Evolutionary conservation across 2,888 invertebrate genomes (phyloP), one percentile per base, ranked within the genome.

Genomic region (Rhagophthalmus giganteus): DNA sequence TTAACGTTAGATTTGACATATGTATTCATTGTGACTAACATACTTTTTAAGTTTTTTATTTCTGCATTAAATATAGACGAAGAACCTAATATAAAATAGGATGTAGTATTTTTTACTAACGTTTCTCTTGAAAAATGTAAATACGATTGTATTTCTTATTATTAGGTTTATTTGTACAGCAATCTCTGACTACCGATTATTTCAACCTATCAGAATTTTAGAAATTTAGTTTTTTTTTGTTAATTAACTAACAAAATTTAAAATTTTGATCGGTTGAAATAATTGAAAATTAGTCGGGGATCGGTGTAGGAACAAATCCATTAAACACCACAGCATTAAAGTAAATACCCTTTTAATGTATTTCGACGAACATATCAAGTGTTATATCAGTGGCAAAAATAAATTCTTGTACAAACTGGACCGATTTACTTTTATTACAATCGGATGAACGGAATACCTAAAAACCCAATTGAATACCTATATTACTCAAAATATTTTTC

Each of bases 51-150:
- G 26, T 46, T 38, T 14, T 31, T 30, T 42, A 25, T 27, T 30
- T 33, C 27, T 38, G 13, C 38, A 27, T 50, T 50, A 40, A 28
- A 48, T 49, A 42, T 50, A 50, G 50, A 38, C 33, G 32, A 24
- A 8, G 20, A 41, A 32, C 26, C 27, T 47, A 33, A 39, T 32
- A 28, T 33, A 33, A 51, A 34, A 28, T 51, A 51, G 45, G 37
- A 10, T 9, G 52, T 52, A 47, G 52, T 41, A 37, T 51, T 52
- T 52, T 52, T 46, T 52, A 52, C 52, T 52, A 52, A 52, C 30
- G 34, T 48, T 48, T 52, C 46, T 41, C 41, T 52, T 31, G 20
- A 46, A 44, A 20, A 40, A 27, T 52, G 52, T 52, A 52, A 46
- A 52, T 52, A 52, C 41, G 41, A 46, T 24, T 52, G 52, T 45